Conservation (phyloP, 2,113 vertebrate genomes). For the Panthera tigris region DNA sequence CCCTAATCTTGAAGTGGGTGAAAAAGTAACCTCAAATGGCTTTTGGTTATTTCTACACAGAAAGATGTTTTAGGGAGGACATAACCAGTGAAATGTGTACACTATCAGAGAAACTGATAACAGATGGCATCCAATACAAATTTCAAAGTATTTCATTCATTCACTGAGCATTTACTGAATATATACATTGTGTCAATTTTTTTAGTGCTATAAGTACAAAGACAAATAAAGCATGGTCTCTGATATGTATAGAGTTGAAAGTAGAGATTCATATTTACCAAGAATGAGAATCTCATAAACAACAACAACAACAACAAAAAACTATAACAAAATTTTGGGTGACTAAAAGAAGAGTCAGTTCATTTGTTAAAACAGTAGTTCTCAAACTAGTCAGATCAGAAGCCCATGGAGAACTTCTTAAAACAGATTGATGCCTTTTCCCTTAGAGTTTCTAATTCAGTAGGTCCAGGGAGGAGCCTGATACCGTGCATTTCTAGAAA, state of each 20-base stretch:
- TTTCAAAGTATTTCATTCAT: not conserved
- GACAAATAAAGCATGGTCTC: not conserved
- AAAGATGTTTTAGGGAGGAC: not conserved
- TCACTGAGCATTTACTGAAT: not conserved
- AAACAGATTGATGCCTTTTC: not conserved
- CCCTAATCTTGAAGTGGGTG: not conserved
- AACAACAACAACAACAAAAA: not conserved
- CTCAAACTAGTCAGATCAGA: not conserved
- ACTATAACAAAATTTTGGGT: not conserved
- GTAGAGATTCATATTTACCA: constrained; percentile 19
- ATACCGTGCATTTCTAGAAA: not conserved
- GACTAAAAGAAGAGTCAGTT: not conserved
- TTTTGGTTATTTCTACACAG: not conserved
- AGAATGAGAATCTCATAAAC: not conserved
- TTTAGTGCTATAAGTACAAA: not conserved
- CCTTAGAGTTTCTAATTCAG: not conserved
- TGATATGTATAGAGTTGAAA: not conserved
- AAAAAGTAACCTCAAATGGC: not conserved
- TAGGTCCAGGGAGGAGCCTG: not conserved
- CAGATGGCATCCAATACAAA: not conserved
- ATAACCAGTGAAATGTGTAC: not conserved
- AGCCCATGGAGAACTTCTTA: not conserved
- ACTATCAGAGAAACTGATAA: not conserved
- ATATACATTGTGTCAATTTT: not conserved
- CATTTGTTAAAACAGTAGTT: not conserved